Evolutionary conservation across 2,888 invertebrate species (phyloP), one percentile per base, ranked within the genome.

Genomic region (Caenorhabditis sp.): DNA sequence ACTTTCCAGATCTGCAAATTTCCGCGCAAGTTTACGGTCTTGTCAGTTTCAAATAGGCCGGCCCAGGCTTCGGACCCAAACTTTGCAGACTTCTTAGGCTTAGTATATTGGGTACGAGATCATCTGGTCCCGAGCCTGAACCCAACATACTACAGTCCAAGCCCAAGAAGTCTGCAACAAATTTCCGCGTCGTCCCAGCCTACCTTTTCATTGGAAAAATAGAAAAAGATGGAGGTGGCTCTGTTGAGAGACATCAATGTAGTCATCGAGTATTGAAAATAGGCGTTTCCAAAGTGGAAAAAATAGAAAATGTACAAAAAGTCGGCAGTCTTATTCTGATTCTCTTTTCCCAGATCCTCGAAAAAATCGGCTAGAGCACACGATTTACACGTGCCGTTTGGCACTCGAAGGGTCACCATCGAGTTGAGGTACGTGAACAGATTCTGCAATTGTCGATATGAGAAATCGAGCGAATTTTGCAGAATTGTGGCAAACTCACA

Each of bases 251-350:
- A 56, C 68, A 68, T 68, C 50, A 68, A 17, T 6, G 58, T 68
- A 8, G 52, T 17, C 68, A 68, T 68, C 2, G 43, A 37, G 11
- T 68, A 68, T 35, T 68, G 68, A 30, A 68, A 68, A 26, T 68
- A 68, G 20, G 68, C 68, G 13, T 68, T 68, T 15, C 58, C 68
- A 43, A 68, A 68, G 32, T 68, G 68, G 1, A 68, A n/a, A 20
- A 68, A 58, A 20, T 68, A 68, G 43, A 50, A 50, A 15, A 68
- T 9, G 7, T 17, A 58, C 24, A 68, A n/a, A 6, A 68, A 68
- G 0, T 24, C 26, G 11, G 68, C 50, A n/a, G n/a, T n/a, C n/a
- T n/a, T n/a, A n/a, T n/a, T n/a, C n/a, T n/a, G 17, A 26, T 52
- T 68, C 8, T 48, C 30, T 35, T 52, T 50, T 22, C 58, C 68